Percentiles rank a stretch among this genome's conserved stretches.
Evolutionary conservation across 37 sponge, comb jelly and placozoan genomes (phyloP).

Genomic region (Ianthella basta): DNA sequence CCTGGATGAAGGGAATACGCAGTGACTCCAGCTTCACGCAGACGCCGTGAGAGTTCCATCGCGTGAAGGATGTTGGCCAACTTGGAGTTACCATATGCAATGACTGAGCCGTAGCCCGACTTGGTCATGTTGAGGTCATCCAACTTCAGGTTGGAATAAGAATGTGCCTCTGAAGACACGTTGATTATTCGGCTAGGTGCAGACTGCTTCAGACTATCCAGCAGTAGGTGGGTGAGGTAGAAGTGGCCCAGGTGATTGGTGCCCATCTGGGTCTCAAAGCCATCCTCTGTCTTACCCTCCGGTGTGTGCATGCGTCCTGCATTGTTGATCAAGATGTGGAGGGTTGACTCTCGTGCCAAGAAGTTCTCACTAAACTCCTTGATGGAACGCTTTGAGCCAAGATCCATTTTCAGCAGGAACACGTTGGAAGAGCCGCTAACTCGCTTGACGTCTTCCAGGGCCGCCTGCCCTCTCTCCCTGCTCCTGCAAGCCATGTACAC

Average conservation of each 20-base stretch:
- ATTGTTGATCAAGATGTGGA: conserved; percentile 78
- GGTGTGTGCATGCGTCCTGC: conserved; percentile 68
- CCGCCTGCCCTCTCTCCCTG: conserved; percentile 54
- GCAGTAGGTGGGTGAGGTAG: conserved; percentile 48
- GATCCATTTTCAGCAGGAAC: conserved; percentile 64
- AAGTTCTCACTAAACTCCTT: conserved; percentile 64
- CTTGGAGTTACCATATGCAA: conserved; percentile 78
- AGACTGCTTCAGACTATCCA: conserved; percentile 40
- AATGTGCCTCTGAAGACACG: conserved; percentile 69
- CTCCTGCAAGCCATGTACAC: conserved; percentile 82
- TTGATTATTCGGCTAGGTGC: conserved; percentile 76
- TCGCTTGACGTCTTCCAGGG: conserved; percentile 50
- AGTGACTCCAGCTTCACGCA: conserved; percentile 73
- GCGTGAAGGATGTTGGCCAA: conserved; percentile 88
- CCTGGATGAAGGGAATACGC: conserved; percentile 82
- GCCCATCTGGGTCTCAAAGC: conserved; percentile 47
- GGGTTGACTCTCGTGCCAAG: conserved; percentile 42
- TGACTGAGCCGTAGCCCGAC: conserved; percentile 32
- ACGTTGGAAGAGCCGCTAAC: conserved; percentile 49
- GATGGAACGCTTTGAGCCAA: conserved; percentile 71
- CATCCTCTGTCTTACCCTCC: conserved; percentile 41
- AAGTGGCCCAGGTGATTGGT: conserved; percentile 59
- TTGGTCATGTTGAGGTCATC: conserved; percentile 52
- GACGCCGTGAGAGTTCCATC: conserved; percentile 63
- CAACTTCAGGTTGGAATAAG: conserved; percentile 42